Evolutionary conservation across 1,140 invertebrate species (phyloP), one percentile per base, ranked within the genome.

Genomic region (Oryctes rhinoceros): DNA sequence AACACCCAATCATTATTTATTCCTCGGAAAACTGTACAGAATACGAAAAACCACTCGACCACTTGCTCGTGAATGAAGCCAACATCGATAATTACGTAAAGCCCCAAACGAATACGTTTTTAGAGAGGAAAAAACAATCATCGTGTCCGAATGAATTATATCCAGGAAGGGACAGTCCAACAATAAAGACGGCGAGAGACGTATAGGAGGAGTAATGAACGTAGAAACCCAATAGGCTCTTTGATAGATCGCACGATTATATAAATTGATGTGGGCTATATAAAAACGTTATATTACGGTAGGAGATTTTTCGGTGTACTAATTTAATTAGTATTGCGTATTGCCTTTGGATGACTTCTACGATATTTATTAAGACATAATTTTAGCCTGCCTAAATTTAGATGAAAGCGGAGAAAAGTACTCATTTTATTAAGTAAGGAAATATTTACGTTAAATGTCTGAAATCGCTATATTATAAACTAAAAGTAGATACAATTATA

Each of bases 221-320:
- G 53, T 59, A 18, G 53, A 59, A 15, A 15, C 15, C 13, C n/a
- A 15, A 59, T n/a, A 18, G 15, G 53, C 15, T 44, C 15, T 59
- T 59, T 59, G 53, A 59, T 59, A 59, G 53, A 59, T 59, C 53
- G 18, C 53, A 59, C 18, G n/a, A 59, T 59, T 59, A 59, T 59
- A 59, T 59, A 59, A 59, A 59, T 59, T 59, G 53, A 59, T 59
- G 53, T 59, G 53, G 53, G 18, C 53, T 18, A 15, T 59, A 18
- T 18, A 59, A 59, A 59, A 59, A n/a, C 53, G 15, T n/a, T 59
- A n/a, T 18, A 18, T 18, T 53, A 13, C n/a, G 18, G 15, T 1
- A 59, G 15, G 15, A 59, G 15, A 18, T 3, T 59, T 59, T 59
- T 59, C 53, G 15, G 6, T 6, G 13, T 3, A 59, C 15, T 59